phyloP scores from a whole-genome alignment of 2,113 vertebrate species.

The Ibidorhyncha struthersii region DNA sequence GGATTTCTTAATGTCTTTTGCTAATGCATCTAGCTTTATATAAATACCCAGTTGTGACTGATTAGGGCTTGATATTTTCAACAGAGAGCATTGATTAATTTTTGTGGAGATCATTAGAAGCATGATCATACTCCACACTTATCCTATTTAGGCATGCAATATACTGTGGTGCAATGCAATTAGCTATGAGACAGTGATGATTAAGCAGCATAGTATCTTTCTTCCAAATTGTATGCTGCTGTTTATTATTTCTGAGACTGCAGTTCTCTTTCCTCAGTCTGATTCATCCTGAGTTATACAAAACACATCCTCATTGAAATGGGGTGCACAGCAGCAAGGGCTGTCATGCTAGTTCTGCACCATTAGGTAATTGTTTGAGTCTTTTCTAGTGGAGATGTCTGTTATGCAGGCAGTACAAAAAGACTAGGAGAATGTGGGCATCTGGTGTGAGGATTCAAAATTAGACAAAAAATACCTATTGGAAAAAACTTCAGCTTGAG shows the following conservation, averaged over 20 bases:
- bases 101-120: neutral
- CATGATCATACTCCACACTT: neutral
- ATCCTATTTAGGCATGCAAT: neutral
- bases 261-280: conserved; percentile 49
- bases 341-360: conserved; percentile 73
- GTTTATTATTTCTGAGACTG: conserved; percentile 63
- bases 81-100: neutral
- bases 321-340: conserved; percentile 53
- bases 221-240: conserved; percentile 1
- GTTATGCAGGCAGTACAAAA: conserved; percentile 55
- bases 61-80: conserved; percentile 5
- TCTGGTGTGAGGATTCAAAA: conserved; percentile 51
- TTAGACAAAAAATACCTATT: conserved; percentile 31
- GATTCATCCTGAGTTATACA: conserved; percentile 78
- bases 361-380: conserved; percentile 75
- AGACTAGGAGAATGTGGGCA: conserved; percentile 32
- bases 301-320: conserved; percentile 59
- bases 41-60: neutral
- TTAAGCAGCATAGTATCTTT: conserved; percentile 16
- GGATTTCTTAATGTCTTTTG: neutral
- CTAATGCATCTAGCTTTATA: neutral
- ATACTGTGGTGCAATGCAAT: neutral
- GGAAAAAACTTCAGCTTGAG: neutral
- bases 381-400: conserved; percentile 70
- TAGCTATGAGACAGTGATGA: neutral